Base-by-base conservation (phyloP, 92 coral and sea anemone genomes). In the Porites rus region DNA sequence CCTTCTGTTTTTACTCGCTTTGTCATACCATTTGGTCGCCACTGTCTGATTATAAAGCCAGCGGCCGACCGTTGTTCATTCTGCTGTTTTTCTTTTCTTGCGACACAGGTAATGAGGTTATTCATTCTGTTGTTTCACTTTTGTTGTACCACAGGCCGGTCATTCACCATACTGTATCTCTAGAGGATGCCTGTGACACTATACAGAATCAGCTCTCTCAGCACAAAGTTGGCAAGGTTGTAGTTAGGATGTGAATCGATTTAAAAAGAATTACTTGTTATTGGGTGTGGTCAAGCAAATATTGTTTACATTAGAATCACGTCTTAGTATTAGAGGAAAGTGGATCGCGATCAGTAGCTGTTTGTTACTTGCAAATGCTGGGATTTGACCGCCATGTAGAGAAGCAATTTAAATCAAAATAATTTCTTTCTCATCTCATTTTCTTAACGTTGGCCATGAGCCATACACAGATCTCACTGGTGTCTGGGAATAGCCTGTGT, bases 131-230 rank as follows among this genome's bases (percentile, higher is more conserved):
- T 22, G 50, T 13, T 1, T 50, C 22, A 10, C 21, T 53, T 71
- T 28, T 89, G 69, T 74, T 75, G 56, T 25, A 8, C 31, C 53
- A 13, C 88, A 96, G 99, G 80, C 99, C 99, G 8, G 95, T 96
- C 62, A 92, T 96, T 59, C 98, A 96, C 69, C 99, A 96, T 78
- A 96, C 99, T 4, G 96, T 96, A 24, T 90, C 96, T 16, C 86
- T 96, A 51, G 99, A 96, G 51, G 98, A 96, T 68, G 99, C 94
- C 18, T 91, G 93, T 67, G 85, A 79, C 65, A 78, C 98, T n/a
- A 77, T 96, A 11, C 82, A 74, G 83, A 86, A 77, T 77, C 92
- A 90, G 66, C 69, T 96, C 65, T 85, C 92, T 25, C 78, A 89
- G 7, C 93, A 93, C 86, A 93, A 88, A 66, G 90, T 96, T 63